Percentiles rank a stretch among this genome's conserved stretches.
phyloP scores from a whole-genome alignment of 2,797 vertebrate genomes.

The Cossypha niveicapilla region DNA sequence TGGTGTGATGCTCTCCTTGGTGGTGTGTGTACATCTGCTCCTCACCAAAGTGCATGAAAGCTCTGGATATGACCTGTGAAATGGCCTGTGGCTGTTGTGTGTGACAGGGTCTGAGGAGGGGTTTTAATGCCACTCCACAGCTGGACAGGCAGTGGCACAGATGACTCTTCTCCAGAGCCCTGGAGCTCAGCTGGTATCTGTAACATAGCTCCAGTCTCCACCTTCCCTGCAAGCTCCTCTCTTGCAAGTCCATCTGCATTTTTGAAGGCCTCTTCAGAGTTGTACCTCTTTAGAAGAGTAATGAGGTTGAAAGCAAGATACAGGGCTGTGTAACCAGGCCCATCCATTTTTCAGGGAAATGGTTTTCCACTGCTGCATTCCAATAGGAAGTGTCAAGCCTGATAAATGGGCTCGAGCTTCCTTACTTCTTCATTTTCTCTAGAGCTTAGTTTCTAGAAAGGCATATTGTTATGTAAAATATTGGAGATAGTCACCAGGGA shows the following conservation, averaged over 20 bases:
- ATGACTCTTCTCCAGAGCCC: fast-evolving
- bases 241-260: not conserved
- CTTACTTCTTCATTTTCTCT: not conserved
- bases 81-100: fast-evolving
- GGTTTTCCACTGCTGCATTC: conserved; percentile 15
- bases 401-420: not conserved
- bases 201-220: fast-evolving
- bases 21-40: not conserved
- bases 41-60: fast-evolving
- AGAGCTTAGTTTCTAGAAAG: conserved; percentile 5
- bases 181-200: not conserved
- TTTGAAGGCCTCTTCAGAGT: not conserved
- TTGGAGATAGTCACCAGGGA: not conserved
- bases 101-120: not conserved
- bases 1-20: not conserved
- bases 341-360: conserved; percentile 36
- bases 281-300: not conserved
- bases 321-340: not conserved
- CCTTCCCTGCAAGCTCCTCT: not conserved
- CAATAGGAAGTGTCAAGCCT: not conserved
- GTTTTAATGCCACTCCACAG: not conserved
- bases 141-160: not conserved
- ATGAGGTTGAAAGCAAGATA: not conserved
- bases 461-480: not conserved
- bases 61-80: not conserved